Percentiles rank a stretch among this genome's conserved stretches.
Conservation (phyloP, 2,113 vertebrate genomes). For the Notarius lentiginosus region DNA sequence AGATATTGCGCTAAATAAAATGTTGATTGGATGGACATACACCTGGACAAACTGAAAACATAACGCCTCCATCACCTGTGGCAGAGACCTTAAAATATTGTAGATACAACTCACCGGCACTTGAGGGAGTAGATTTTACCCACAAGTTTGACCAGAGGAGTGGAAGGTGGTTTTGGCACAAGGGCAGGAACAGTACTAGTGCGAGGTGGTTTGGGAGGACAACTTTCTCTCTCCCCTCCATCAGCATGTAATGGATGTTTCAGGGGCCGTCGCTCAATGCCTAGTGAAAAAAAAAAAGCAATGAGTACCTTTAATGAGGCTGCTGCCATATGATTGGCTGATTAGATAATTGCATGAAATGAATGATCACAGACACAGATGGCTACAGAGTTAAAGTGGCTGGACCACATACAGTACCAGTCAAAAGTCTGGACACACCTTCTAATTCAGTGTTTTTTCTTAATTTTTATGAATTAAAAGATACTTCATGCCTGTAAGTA, state of each 20-base stretch:
- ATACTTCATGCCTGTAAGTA: too few relatives aligned
- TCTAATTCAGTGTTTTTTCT: too few relatives aligned
- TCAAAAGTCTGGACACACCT: too few relatives aligned
- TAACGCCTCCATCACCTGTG: neutral
- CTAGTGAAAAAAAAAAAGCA: conserved; percentile 58
- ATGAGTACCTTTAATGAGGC: neutral
- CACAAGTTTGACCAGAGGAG: conserved; percentile 89
- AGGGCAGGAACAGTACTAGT: conserved; percentile 86
- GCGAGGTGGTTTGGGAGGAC: conserved; percentile 79
- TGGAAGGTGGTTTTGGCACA: conserved; percentile 88
- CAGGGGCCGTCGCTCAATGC: conserved; percentile 84
- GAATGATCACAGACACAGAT: too few relatives aligned
- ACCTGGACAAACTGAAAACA: neutral
- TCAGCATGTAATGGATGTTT: conserved; percentile 76
- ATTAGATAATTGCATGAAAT: neutral
- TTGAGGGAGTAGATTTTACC: conserved; percentile 96
- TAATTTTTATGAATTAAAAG: too few relatives aligned
- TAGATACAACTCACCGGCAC: conserved; percentile 80
- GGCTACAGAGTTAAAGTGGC: too few relatives aligned
- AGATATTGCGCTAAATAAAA: neutral
- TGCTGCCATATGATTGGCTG: neutral
- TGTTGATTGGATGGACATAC: neutral
- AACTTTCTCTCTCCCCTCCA: conserved; percentile 74
- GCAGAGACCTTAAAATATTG: neutral
- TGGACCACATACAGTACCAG: too few relatives aligned